Percentiles rank a stretch among this genome's conserved stretches.
Evolutionary conservation across 2,797 vertebrate genomes (phyloP).

Genomic region (Lithobates sylvaticus): DNA sequence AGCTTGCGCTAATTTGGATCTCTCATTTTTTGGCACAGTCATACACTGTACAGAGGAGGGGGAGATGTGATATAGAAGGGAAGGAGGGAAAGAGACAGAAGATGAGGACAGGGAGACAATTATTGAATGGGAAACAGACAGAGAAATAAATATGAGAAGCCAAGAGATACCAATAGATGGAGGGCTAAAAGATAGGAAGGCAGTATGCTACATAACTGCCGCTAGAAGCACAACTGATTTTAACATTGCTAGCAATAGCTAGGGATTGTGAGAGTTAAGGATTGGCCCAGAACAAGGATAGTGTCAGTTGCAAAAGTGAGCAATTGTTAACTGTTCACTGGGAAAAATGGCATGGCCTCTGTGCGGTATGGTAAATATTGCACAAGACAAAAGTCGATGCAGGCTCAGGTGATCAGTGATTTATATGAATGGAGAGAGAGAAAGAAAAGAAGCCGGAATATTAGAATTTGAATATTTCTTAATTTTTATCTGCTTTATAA

Average conservation of each 20-base stretch:
- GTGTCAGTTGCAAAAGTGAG: background rate
- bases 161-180: conserved; percentile 13
- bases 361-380: background rate
- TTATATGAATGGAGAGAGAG: background rate
- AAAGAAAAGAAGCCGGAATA: too few species aligned
- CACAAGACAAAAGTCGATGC: background rate
- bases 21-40: conserved; percentile 60
- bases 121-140: conserved; percentile 24
- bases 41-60: conserved; percentile 37
- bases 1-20: conserved; percentile 61
- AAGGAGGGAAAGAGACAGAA: conserved; percentile 25
- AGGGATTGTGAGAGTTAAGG: background rate
- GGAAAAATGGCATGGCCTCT: background rate
- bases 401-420: background rate
- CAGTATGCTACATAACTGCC: background rate
- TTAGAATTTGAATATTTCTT: too few species aligned
- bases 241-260: background rate
- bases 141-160: conserved; percentile 4
- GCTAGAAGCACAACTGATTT: background rate
- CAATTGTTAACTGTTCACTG: background rate
- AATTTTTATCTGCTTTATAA: too few species aligned
- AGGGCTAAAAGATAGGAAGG: background rate
- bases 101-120: conserved; percentile 12
- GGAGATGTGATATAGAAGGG: conserved; percentile 34
- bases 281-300: background rate